Base-by-base conservation (phyloP, 2,888 invertebrate genomes). In the Stratiomys singularior region DNA sequence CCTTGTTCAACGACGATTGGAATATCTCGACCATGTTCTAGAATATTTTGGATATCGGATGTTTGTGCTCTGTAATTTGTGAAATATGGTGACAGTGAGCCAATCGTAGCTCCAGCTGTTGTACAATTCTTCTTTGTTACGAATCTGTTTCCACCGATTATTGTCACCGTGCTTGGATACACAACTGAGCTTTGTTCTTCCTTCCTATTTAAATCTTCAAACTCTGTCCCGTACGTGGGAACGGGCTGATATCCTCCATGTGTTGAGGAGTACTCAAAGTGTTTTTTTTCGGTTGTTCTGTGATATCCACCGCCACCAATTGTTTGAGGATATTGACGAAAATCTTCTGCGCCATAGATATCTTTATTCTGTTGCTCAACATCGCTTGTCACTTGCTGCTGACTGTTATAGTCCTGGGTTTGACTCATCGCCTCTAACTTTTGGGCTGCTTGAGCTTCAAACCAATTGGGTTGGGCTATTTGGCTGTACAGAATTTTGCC, bases 51-150 rank as follows among this genome's bases (percentile, higher is more conserved):
- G 44, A 44, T 67, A 28, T 9, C 60, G 27, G 1, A 21, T 18
- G 30, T 15, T 15, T 23, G 18, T 18, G 72, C 11, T 21, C 13
- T 25, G 2, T 58, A 30, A 1, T 21, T n/a, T 27, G 25, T 30
- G 9, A n/a, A 64, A n/a, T 25, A 63, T 3, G 64, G n/a, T 5
- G 21, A 46, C 23, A 9, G 27, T 1, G 76, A 28, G 1, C 23
- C 15, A 18, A 11, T 21, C n/a, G 52, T 76, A 21, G 81, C 81
- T 5, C 81, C 82, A 0, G 84, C 84, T 28, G 86, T 86, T 0
- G 86, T 85, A 52, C 83, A 85, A 78, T 86, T 86, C 69, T 85
- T 84, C 76, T 85, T 85, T 11, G 86, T 85, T n/a, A 85, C 81
- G 78, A 83, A 84, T 0, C 85, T 85, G 76, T 86, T 85, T 30